Evolutionary conservation across 2,113 vertebrate genomes (phyloP).

Genomic region (Sus scrofa): T2T-Sscrofa CM000816.6:46865001-46865500

Average conservation of each 20-base stretch:
- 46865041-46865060: not conserved
- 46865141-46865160: not conserved
- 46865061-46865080: not conserved
- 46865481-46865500: too few species aligned
- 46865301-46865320: not conserved
- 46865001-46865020: not conserved
- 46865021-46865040: not conserved
- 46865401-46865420: not conserved
- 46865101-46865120: not conserved
- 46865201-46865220: not conserved
- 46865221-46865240: not conserved
- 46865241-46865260: not conserved
- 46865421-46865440: not conserved
- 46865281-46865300: not conserved
- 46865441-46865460: not conserved
- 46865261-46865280: not conserved
- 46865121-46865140: not conserved
- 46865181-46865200: not conserved
- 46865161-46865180: not conserved
- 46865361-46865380: not conserved
- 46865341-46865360: not conserved
- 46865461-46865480: too few species aligned
- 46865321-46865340: not conserved
- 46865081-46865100: not conserved
- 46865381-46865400: too few species aligned